Evolutionary conservation across 2,113 vertebrate genomes (phyloP).

Genomic region (Mobula birostris): DNA sequence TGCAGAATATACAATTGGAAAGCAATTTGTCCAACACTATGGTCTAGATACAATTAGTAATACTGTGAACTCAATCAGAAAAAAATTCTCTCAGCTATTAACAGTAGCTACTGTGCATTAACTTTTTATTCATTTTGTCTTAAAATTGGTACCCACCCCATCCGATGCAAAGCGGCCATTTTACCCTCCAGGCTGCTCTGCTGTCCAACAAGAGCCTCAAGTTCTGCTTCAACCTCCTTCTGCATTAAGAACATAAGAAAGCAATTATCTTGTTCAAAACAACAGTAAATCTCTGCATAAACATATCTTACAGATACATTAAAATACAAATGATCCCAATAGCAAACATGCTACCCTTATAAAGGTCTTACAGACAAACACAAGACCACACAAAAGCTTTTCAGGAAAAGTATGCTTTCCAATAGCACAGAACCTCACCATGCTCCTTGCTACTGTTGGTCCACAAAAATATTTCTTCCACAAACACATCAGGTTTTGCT

Average conservation of each 20-base stretch:
- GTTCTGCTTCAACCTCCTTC: conserved; percentile 73
- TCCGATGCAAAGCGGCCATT: conserved; percentile 83
- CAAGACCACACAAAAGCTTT: too few species aligned
- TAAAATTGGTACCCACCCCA: conserved; percentile 68
- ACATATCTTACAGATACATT: not conserved
- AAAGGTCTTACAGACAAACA: not conserved
- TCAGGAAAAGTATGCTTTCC: not conserved
- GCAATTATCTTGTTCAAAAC: not conserved
- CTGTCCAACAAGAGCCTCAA: conserved; percentile 77
- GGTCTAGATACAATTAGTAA: not conserved
- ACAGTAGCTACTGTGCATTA: not conserved
- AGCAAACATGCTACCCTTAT: not conserved
- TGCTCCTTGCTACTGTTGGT: not conserved
- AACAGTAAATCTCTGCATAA: not conserved
- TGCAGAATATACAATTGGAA: not conserved
- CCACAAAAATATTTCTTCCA: not conserved
- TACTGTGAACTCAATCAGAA: not conserved
- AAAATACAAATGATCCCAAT: not conserved
- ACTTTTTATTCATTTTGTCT: not conserved
- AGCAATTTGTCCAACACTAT: not conserved
- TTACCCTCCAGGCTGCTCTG: conserved; percentile 78
- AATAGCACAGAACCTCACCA: not conserved
- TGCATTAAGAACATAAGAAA: conserved; percentile 48
- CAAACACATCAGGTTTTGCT: not conserved
- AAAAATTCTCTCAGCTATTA: not conserved